A percentile compares a stretch with the other conserved stretches of the same genome.
Conservation (phyloP, 2,113 vertebrate genomes). For the Epinephelus fuscoguttatus region DNA sequence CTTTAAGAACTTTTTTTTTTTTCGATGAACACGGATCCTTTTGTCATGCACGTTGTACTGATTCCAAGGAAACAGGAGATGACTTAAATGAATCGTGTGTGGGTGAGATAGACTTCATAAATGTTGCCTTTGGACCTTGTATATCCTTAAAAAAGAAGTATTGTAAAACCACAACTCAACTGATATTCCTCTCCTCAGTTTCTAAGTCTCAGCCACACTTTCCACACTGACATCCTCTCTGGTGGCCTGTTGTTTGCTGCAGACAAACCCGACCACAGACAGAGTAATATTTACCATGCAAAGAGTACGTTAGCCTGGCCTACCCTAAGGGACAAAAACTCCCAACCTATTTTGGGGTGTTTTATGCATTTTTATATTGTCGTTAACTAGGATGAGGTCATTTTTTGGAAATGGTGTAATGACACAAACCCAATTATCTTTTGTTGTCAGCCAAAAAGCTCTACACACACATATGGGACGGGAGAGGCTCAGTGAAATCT, state of each 20-base stretch:
- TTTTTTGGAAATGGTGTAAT: constrained; percentile 39
- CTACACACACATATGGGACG: constrained; percentile 5
- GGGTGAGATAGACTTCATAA: neutral
- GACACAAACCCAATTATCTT: constrained; percentile 57
- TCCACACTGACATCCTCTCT: constrained; percentile 61
- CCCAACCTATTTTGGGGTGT: constrained; percentile 17
- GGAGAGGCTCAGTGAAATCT: constrained; percentile 18
- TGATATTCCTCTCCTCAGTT: constrained; percentile 38
- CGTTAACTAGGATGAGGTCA: constrained; percentile 65
- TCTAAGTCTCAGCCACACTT: constrained; percentile 51
- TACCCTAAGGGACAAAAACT: constrained; percentile 14
- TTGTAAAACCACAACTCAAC: constrained; percentile 55
- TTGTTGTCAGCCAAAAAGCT: constrained; percentile 33
- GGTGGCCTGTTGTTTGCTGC: constrained; percentile 70
- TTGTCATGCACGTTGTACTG: neutral
- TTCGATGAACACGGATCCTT: neutral
- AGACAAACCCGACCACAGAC: constrained; percentile 64
- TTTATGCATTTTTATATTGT: constrained; percentile 52
- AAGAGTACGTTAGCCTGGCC: constrained; percentile 28
- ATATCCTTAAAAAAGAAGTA: constrained; percentile 3
- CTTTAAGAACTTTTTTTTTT: constrained; percentile 8
- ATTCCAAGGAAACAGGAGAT: constrained; percentile 43
- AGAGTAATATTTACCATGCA: constrained; percentile 63
- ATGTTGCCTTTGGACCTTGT: neutral
- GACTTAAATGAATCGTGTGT: constrained; percentile 31